Evolutionary conservation across 1,140 invertebrate genomes (phyloP).

Genomic region (Uloborus diversus): DNA sequence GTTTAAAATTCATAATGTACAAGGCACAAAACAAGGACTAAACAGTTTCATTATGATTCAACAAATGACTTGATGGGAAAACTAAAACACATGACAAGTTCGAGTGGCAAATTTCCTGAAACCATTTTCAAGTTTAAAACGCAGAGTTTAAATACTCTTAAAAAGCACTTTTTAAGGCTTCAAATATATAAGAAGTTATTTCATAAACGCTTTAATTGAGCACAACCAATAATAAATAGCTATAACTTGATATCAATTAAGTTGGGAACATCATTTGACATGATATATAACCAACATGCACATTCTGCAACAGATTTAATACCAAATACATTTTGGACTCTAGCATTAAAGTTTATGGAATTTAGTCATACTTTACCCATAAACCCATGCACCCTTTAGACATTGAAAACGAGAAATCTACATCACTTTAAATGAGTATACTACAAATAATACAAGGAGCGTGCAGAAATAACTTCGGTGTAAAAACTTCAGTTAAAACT

Average conservation of each 20-base stretch:
- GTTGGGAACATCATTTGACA: no score
- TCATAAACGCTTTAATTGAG: not conserved
- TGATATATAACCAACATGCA: no score
- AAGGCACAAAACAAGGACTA: not conserved
- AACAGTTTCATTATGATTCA: not conserved
- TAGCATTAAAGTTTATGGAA: no score
- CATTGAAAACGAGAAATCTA: not conserved
- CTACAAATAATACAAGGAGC: no score
- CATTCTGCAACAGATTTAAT: no score
- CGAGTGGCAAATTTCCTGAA: not conserved
- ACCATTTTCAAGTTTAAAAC: not conserved
- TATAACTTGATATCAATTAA: no score
- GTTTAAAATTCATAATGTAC: not conserved
- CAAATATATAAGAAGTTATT: not conserved
- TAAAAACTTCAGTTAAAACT: not conserved
- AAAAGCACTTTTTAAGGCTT: not conserved
- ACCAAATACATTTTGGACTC: no score
- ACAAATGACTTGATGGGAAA: not conserved
- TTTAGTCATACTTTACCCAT: no score
- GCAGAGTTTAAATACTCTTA: not conserved
- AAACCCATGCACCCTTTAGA: not conserved
- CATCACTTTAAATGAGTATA: not conserved
- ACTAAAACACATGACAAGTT: not conserved
- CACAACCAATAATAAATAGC: no score
- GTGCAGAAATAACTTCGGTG: not conserved